These are phyloP conservation scores for Peromyscus eremicus DNA, from an alignment of 2,797 vertebrate species.

Conservation along the genomic window DNA sequence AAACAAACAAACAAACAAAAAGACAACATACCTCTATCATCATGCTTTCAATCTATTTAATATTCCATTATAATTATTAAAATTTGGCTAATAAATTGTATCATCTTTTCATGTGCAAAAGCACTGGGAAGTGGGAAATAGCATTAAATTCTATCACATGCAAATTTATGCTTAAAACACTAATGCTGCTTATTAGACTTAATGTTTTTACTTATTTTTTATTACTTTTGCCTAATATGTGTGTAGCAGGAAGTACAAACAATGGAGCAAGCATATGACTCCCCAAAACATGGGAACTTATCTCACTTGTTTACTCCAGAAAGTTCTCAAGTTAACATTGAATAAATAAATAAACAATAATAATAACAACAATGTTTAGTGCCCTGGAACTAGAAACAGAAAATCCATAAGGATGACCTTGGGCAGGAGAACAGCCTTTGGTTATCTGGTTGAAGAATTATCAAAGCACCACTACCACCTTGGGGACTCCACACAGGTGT, in stretches of 20 bases:
- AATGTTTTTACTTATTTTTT: not conserved
- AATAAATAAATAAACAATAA: not conserved
- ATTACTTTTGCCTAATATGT: not conserved
- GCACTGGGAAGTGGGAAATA: not conserved
- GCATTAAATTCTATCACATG: constrained; percentile 19
- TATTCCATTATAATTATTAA: not conserved
- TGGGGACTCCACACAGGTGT: not conserved
- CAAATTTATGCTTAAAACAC: not conserved
- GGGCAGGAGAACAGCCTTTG: not conserved
- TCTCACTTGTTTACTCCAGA: constrained; percentile 41
- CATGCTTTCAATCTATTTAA: not conserved
- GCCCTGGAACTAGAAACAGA: not conserved
- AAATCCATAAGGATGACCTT: not conserved
- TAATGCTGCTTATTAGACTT: not conserved
- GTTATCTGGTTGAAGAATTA: not conserved
- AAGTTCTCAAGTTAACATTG: constrained; percentile 1
- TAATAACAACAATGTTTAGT: not conserved
- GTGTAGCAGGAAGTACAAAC: not conserved
- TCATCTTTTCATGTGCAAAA: not conserved
- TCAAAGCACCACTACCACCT: not conserved
- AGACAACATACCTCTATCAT: not conserved
- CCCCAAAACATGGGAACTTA: not conserved
- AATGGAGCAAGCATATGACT: not conserved
- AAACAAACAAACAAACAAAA: not conserved
- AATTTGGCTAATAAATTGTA: not conserved